Evolutionary conservation across 2,113 vertebrate species (phyloP).

Genomic region (Pluvialis apricaria): DNA sequence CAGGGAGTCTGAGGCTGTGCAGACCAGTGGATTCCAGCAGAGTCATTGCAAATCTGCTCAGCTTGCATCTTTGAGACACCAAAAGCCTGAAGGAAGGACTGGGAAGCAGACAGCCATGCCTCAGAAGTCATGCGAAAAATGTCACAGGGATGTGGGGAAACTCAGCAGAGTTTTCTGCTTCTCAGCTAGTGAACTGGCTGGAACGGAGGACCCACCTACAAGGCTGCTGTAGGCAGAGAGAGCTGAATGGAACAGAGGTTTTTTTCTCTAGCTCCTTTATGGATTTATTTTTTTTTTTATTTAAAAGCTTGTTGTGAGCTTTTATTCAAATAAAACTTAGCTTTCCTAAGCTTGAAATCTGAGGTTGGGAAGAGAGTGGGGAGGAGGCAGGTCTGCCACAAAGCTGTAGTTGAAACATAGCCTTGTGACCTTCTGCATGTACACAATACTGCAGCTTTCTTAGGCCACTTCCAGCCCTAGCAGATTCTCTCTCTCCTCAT

Average conservation of each 20-base stretch:
- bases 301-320: neutral
- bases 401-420: neutral
- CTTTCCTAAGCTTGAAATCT: neutral
- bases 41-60: neutral
- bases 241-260: neutral
- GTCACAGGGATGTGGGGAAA: neutral
- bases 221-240: neutral
- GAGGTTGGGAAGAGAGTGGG: neutral
- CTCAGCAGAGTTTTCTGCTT: neutral
- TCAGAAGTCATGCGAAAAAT: neutral
- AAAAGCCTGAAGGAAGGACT: neutral
- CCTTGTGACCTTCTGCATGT: fast-evolving
- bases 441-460: neutral
- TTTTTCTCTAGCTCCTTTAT: neutral
- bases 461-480: neutral
- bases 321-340: neutral
- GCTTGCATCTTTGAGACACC: neutral
- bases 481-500: neutral
- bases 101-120: neutral
- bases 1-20: neutral
- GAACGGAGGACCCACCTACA: neutral
- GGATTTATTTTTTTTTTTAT: neutral
- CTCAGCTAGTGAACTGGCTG: neutral
- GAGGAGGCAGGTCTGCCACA: neutral
- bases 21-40: neutral